Base-by-base conservation (phyloP, 2,113 vertebrate genomes). In the Toxostoma redivivum region DNA sequence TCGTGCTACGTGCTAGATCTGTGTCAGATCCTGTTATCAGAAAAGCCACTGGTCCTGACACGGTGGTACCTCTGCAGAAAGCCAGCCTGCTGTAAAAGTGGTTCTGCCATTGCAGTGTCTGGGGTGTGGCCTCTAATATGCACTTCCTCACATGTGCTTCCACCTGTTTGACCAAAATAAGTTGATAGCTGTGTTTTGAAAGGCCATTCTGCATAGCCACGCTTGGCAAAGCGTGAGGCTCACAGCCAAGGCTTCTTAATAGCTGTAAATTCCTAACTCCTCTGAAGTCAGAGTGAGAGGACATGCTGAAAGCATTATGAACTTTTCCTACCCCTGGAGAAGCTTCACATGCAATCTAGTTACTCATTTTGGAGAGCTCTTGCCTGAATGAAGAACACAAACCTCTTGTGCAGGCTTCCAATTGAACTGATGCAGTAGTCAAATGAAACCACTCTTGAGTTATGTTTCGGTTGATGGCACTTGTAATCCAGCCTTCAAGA, bases 331-430 rank as follows among this genome's bases (percentile, higher is more conserved):
- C 81, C 77, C 81, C 60, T 93, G 97, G 98, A 98, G 97, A 98
- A 98, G 97, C 97, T 97, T 98, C 96, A 97, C 94, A 88, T 94
- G 95, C 97, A 95, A 77, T 94, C 95, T 97, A 95, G 86, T 97
- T 97, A 91, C 94, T 96, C 92, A 80, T 95, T 97, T 95, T 97
- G 97, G 95, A 98, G 95, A 97, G 93, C 94, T 97, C 95, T 74
- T 97, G 87, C 97, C 95, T 96, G 95, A 96, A 86, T 90, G 97
- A 97, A 97, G 97, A 97, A 94, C 82, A 90, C 97, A 95, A 94
- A 93, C 92, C 92, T 88, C 64, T 97, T 10, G 89, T 76, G 44
- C 94, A 97, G 95, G 97, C 96, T 96, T 95, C 97, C 56, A 95
- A 93, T 81, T 92, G 93, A 95, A 95, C 92, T 92, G 86, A 92